A percentile compares a stretch with the other conserved stretches of the same genome.
Conservation (phyloP, 2,797 vertebrate species). For the Apodemus agrarius region DNA sequence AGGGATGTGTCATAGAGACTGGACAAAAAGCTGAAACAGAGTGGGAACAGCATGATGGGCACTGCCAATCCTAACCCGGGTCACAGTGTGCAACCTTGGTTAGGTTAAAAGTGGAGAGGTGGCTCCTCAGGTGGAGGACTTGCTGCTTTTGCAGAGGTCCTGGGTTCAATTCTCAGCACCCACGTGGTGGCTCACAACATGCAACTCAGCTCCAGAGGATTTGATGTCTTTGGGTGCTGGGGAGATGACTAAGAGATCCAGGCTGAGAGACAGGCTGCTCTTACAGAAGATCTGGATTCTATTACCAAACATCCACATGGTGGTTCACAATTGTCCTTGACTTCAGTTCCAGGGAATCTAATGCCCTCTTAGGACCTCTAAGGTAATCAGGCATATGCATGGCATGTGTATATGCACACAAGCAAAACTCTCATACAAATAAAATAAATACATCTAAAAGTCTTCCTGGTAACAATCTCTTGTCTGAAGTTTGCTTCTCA, state of each 20-base stretch:
- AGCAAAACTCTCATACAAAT: background rate
- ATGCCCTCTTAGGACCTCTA: background rate
- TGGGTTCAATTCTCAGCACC: background rate
- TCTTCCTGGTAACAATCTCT: background rate
- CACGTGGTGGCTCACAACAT: too few relatives aligned
- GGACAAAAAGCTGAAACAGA: background rate
- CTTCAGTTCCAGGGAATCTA: background rate
- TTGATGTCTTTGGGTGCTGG: background rate
- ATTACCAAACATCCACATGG: background rate
- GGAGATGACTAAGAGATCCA: background rate
- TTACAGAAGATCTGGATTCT: background rate
- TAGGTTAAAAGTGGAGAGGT: background rate
- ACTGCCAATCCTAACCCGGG: background rate
- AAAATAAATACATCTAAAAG: background rate
- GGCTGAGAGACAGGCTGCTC: background rate
- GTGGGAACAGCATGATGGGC: fast-evolving
- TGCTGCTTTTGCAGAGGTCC: background rate
- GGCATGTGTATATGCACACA: too few relatives aligned
- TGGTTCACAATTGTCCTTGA: background rate
- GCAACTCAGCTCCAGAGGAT: background rate
- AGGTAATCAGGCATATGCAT: background rate
- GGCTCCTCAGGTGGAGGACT: background rate
- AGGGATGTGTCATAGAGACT: fast-evolving
- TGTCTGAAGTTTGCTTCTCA: background rate
- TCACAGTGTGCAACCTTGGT: too few relatives aligned